A percentile compares a stretch with the other conserved stretches of the same genome.
Evolutionary conservation across 2,888 invertebrate species (phyloP).

Genomic region (Trichopria drosophilae): DNA sequence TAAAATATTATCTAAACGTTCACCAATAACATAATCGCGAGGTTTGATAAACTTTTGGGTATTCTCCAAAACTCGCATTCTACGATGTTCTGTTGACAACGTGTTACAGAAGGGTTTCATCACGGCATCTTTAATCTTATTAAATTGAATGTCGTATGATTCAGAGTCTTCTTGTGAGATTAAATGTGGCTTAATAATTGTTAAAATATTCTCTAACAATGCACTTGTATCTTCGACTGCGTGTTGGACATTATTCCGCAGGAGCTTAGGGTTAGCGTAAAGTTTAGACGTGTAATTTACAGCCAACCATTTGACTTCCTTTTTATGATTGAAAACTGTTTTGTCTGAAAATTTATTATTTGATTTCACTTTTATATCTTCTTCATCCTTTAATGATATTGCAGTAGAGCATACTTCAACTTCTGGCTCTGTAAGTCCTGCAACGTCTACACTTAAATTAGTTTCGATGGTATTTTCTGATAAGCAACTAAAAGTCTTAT

Average conservation of each 20-base stretch:
- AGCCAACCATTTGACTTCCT: no score
- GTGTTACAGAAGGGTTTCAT: conserved; percentile 3
- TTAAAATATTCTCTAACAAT: neutral
- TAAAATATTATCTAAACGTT: no score
- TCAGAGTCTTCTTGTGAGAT: neutral
- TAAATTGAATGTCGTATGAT: no score
- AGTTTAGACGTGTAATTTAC: neutral
- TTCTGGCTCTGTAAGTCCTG: neutral
- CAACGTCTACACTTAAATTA: no score
- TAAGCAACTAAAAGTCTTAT: no score
- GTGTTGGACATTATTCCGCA: neutral
- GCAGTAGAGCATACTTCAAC: no score
- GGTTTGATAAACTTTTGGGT: neutral
- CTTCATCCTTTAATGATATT: no score
- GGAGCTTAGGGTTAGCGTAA: neutral
- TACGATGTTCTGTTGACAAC: neutral
- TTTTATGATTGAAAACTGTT: no score
- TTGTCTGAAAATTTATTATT: no score
- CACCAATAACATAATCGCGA: conserved; percentile 2
- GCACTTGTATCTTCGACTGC: neutral
- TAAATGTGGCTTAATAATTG: neutral
- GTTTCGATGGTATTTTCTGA: no score
- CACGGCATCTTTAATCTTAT: neutral
- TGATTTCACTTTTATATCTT: no score
- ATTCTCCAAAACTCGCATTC: neutral